A percentile compares a stretch with the other conserved stretches of the same genome.
These are phyloP conservation scores for Epinotia bilunana DNA, from an alignment of 2,888 invertebrate genomes.

Conservation along the genomic window DNA sequence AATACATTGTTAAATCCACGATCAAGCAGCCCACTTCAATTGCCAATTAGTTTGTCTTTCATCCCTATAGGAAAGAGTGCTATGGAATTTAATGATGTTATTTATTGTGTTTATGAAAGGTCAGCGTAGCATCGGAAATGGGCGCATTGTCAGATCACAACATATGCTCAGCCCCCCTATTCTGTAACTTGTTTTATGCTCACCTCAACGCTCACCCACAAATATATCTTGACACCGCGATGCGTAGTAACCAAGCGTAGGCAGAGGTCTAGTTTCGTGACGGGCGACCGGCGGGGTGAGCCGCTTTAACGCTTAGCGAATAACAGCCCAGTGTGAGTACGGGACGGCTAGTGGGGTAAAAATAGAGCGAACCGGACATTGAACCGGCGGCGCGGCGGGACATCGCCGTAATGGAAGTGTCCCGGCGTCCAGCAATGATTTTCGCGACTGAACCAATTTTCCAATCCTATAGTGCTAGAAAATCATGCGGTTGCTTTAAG, in stretches of 20 bases:
- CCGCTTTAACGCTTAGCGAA: too few relatives aligned
- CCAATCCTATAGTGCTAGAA: slow-evolving; percentile 54
- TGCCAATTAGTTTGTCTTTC: not conserved
- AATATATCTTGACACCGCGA: too few relatives aligned
- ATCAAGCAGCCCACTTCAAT: not conserved
- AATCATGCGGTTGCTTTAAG: slow-evolving; percentile 3
- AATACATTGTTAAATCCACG: not conserved
- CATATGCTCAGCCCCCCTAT: slow-evolving; percentile 65
- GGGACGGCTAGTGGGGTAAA: slow-evolving; percentile 68
- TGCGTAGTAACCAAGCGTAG: too few relatives aligned
- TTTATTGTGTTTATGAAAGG: slow-evolving; percentile 51
- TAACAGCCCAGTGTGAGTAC: too few relatives aligned
- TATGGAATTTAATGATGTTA: not conserved
- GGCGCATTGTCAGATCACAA: slow-evolving; percentile 62
- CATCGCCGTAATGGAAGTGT: slow-evolving; percentile 79
- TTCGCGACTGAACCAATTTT: slow-evolving; percentile 73
- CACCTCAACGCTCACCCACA: too few relatives aligned
- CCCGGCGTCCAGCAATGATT: slow-evolving; percentile 64
- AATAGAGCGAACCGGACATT: slow-evolving; percentile 81
- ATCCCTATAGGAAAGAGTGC: not conserved
- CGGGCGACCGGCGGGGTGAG: too few relatives aligned
- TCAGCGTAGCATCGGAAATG: slow-evolving; percentile 55
- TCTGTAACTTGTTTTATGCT: too few relatives aligned
- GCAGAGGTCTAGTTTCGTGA: too few relatives aligned
- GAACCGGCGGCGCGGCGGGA: slow-evolving; percentile 74